Evolutionary conservation across 2,888 invertebrate genomes (phyloP), one percentile per base, ranked within the genome.

Genomic region (Craniophora ligustri): DNA sequence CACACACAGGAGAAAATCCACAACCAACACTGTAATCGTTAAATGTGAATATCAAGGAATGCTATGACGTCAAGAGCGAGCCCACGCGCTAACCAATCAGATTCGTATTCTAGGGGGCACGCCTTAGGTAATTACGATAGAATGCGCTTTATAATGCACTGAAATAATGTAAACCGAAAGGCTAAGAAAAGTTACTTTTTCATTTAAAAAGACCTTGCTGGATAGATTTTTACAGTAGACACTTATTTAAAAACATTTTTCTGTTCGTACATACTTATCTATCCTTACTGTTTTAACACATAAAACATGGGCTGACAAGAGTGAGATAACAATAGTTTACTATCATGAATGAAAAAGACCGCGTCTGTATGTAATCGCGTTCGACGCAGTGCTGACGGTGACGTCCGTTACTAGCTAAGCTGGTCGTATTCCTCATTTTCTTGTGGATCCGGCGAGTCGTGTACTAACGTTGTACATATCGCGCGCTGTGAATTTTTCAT

Each of bases 41-140:
- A 86, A 26, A 86, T 87, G 85, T 86, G 85, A 83, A 85, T 81
- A 88, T 84, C 81, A 82, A 87, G 86, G 92, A 91, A 92, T 92
- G 88, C 78, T 76, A 73, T 91, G 91, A 92, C 93, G 92, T 92
- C 90, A 91, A 76, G 87, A 92, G 76, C 93, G 92, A 92, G 92
- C 92, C 93, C 92, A 92, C 88, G 85, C 89, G 82, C 74, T 80
- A 77, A 71, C 93, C 92, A 93, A 93, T 93, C 91, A 89, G 83
- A 76, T 88, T 94, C 75, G 83, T 94, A 67, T 87, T 94, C 74
- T 91, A 89, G 86, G 94, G 94, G 88, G 96, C 95, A 73, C 91
- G 95, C 73, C 89, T 94, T 75, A 93, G 94, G 90, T 94, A 94
- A 72, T 62, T 64, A 80, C 63, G 64, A 70, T 72, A 68, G 59